These are phyloP conservation scores for Muscicapa adusta DNA, from an alignment of 2,113 vertebrate species.

Conservation along the genomic window DNA sequence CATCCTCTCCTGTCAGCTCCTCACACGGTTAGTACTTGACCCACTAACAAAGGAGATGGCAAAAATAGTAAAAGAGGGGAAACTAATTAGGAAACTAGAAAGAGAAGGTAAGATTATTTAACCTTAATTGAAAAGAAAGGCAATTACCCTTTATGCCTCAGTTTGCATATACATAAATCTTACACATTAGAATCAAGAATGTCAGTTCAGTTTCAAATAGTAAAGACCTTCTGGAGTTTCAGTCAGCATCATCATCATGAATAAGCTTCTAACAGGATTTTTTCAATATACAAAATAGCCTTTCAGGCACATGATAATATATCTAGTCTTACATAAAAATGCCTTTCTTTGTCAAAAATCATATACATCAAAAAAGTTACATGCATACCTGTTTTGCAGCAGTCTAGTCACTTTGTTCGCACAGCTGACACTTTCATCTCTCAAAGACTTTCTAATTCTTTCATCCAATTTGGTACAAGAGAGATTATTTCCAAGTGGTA, in stretches of 20 bases:
- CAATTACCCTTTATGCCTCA: neutral
- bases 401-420: neutral
- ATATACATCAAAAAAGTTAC: neutral
- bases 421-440: neutral
- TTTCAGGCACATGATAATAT: neutral
- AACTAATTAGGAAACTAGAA: neutral
- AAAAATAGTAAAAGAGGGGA: neutral
- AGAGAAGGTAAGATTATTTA: neutral
- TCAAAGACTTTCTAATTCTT: slow-evolving; percentile 21
- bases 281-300: neutral
- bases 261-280: neutral
- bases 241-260: neutral
- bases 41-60: neutral
- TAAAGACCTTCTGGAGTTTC: neutral
- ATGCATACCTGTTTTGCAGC: slow-evolving; percentile 66
- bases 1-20: neutral
- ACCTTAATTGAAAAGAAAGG: neutral
- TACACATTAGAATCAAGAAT: neutral
- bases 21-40: neutral
- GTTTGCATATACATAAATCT: neutral
- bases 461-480: slow-evolving; percentile 5
- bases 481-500: slow-evolving; percentile 5
- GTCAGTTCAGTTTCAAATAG: neutral
- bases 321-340: neutral
- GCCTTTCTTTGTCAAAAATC: neutral